These are phyloP conservation scores for Clanis bilineata DNA, from an alignment of 2,888 invertebrate species.

Conservation along the genomic window DNA sequence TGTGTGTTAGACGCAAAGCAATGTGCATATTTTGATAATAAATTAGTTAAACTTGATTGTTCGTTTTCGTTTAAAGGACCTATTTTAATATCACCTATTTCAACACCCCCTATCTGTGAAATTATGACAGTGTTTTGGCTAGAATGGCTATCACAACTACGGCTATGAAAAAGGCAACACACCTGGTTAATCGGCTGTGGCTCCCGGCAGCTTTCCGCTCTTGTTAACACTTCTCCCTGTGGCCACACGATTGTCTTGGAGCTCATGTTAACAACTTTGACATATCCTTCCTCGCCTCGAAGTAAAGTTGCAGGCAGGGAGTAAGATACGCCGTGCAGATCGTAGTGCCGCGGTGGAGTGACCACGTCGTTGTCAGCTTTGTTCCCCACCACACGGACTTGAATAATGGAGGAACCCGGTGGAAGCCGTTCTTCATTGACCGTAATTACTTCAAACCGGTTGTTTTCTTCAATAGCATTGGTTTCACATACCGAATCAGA, in stretches of 20 bases:
- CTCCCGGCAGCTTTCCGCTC: background rate
- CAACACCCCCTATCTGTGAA: background rate
- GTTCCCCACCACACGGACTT: background rate
- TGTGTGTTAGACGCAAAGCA: background rate
- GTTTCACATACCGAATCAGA: background rate
- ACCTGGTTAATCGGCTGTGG: background rate
- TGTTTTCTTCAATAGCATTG: background rate
- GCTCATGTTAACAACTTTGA: background rate
- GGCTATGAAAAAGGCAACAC: background rate
- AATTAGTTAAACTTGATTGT: background rate
- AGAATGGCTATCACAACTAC: background rate
- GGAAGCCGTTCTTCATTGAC: background rate
- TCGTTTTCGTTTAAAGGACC: background rate
- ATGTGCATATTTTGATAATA: background rate
- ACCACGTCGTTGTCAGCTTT: background rate
- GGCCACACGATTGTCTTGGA: background rate
- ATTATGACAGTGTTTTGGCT: background rate
- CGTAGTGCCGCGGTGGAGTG: background rate
- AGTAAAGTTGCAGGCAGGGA: background rate
- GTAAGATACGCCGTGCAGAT: background rate
- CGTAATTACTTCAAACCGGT: background rate
- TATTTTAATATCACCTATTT: background rate
- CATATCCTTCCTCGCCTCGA: background rate
- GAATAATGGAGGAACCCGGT: background rate
- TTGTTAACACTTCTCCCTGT: background rate